Base-by-base conservation (phyloP, 1,140 invertebrate genomes). In the Drosophila pallidifrons region DNA sequence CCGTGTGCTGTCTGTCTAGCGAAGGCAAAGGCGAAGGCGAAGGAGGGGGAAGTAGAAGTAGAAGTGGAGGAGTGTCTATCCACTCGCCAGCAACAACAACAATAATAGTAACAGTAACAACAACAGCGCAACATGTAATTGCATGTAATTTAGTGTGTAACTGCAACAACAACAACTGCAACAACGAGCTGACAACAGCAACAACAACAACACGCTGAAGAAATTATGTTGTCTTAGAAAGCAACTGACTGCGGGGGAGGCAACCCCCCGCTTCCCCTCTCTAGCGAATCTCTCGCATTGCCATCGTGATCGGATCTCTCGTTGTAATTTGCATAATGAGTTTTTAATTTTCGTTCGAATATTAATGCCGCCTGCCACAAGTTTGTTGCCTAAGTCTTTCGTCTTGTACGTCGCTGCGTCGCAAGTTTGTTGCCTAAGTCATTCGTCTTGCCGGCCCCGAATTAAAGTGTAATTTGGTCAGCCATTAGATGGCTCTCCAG, bases 401-500 rank as follows among this genome's bases (percentile, higher is more conserved):
- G 85, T 25, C 79, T 58, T 63, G 41, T 46, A 8, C 41, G n/a
- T 77, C 58, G 51, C 65, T 35, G 5, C 45, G 25, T 77, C 59
- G 51, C 69, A 79, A 72, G 85, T 88, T 75, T 43, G 83, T 82
- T 88, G 83, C 70, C 83, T 47, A 78, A 78, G 77, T 89, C 81
- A 79, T 85, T 85, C 74, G 86, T 88, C 64, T 61, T 78, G 10
- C 52, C 49, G 81, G 68, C 55, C 55, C 85, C 85, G 70, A 89
- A 89, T 89, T 89, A 89, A 89, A 89, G 85, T 89, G 85, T 89
- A 89, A 89, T 89, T 89, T 89, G 86, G 81, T 89, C 79, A 83
- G 75, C 81, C 86, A 89, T 89, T 89, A 89, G 81, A 65, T 76
- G 78, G 65, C 73, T 54, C 35, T 16, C 41, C 35, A 35, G 20